phyloP scores from a whole-genome alignment of 2,113 vertebrate species.

The Choloepus hoffmanni region DNA sequence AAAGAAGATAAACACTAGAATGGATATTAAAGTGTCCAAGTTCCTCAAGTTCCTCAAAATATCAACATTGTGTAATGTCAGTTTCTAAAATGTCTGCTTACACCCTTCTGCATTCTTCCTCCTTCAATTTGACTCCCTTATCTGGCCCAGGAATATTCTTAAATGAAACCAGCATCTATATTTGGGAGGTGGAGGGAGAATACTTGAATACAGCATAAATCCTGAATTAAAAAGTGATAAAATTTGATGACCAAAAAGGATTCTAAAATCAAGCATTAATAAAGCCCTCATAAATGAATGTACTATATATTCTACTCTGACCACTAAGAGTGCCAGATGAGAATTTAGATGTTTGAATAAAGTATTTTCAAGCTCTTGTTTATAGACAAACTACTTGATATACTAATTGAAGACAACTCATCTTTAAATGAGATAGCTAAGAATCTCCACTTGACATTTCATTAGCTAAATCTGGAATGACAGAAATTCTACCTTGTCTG shows the following conservation, averaged over 20 bases:
- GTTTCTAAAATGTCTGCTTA: background rate
- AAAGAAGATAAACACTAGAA: constrained; percentile 42
- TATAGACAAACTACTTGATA: background rate
- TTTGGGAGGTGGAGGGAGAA: background rate
- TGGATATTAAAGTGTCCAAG: background rate
- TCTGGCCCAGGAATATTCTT: background rate
- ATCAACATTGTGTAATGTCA: background rate
- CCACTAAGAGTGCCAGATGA: background rate
- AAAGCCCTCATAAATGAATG: background rate
- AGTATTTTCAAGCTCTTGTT: background rate
- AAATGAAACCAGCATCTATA: background rate
- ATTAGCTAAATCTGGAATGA: constrained; percentile 30
- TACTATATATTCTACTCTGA: background rate
- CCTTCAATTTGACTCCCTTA: background rate
- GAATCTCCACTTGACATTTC: constrained; percentile 7
- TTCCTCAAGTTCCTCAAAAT: background rate
- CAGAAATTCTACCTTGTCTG: background rate
- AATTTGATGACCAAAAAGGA: background rate
- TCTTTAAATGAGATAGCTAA: background rate
- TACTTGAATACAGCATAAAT: background rate
- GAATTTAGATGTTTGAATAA: background rate
- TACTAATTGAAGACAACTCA: background rate
- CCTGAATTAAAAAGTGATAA: background rate
- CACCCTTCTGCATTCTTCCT: background rate
- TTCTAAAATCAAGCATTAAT: background rate